Evolutionary conservation across 1,140 invertebrate species (phyloP).

Genomic region (Chelonus insularis): DNA sequence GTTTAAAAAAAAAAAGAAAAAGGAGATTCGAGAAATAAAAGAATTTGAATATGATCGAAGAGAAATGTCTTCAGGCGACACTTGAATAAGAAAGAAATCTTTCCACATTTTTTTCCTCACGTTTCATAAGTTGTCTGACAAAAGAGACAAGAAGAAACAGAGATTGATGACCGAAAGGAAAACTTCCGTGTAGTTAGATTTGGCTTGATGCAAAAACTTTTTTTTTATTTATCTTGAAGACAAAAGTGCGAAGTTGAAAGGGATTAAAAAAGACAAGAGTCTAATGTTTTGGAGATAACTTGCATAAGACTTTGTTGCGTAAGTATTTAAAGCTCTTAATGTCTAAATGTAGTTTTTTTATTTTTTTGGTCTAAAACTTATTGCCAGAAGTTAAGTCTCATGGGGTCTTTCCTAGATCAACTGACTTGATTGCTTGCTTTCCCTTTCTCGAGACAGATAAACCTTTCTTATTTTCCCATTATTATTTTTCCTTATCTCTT

Average conservation of each 20-base stretch:
- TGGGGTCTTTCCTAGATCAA: too few species aligned
- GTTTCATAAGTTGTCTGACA: constrained; percentile 7
- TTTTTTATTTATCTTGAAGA: neutral
- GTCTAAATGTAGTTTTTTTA: too few species aligned
- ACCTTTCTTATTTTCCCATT: too few species aligned
- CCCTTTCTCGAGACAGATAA: too few species aligned
- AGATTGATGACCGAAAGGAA: neutral
- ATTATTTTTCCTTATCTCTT: too few species aligned
- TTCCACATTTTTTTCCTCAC: neutral
- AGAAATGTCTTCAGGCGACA: constrained; percentile 11
- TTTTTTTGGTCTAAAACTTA: too few species aligned
- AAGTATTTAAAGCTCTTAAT: too few species aligned
- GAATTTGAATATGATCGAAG: constrained; percentile 18
- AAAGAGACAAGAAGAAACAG: constrained; percentile 4
- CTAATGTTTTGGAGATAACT: too few species aligned
- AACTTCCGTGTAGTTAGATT: neutral
- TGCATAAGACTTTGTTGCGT: too few species aligned
- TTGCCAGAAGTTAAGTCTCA: too few species aligned
- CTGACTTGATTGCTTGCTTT: too few species aligned
- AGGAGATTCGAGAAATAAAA: constrained; percentile 2
- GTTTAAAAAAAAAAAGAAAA: constrained; percentile 1
- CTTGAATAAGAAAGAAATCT: neutral
- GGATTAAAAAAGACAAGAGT: neutral
- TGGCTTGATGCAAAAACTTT: neutral
- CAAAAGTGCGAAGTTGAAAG: neutral